A percentile compares a stretch with the other conserved stretches of the same genome.
phyloP scores from a whole-genome alignment of 2,888 invertebrate species.

The Dorcus parallelipipedus region DNA sequence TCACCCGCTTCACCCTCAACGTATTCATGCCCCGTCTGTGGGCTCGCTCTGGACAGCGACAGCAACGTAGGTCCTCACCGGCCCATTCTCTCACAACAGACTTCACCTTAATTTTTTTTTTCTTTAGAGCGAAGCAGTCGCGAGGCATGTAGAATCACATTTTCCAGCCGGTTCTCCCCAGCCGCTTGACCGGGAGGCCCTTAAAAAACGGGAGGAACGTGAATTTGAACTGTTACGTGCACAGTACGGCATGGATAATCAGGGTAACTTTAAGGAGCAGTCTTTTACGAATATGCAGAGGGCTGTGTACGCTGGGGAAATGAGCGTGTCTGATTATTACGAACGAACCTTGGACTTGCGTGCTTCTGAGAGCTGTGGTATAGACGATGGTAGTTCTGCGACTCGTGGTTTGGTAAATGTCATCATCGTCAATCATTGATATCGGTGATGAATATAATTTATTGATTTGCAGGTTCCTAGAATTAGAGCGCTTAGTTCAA shows the following conservation, averaged over 20 bases:
- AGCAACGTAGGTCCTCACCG: constrained; percentile 49
- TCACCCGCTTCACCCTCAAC: constrained; percentile 54
- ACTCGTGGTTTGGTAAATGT: constrained; percentile 63
- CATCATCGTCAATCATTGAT: not conserved
- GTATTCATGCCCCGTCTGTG: constrained; percentile 49
- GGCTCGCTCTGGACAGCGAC: constrained; percentile 50
- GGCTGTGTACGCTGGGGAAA: constrained; percentile 81
- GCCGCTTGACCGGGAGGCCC: constrained; percentile 60
- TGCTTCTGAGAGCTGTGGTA: constrained; percentile 71
- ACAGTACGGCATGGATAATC: constrained; percentile 87
- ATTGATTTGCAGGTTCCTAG: constrained; percentile 46
- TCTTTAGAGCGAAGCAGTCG: constrained; percentile 55
- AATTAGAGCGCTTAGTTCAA: constrained; percentile 52
- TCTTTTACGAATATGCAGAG: constrained; percentile 76
- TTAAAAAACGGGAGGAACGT: constrained; percentile 69
- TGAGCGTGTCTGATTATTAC: constrained; percentile 82
- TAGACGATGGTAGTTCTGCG: constrained; percentile 78
- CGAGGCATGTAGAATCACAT: constrained; percentile 85
- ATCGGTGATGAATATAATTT: not conserved
- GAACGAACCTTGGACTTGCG: constrained; percentile 74
- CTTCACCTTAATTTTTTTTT: constrained; percentile 33
- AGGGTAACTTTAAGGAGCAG: constrained; percentile 75
- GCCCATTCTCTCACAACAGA: not conserved
- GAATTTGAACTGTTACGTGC: constrained; percentile 79
- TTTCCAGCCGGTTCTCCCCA: constrained; percentile 60